Base-by-base conservation (phyloP, 2,888 invertebrate genomes). In the Lycia hirtaria region DNA sequence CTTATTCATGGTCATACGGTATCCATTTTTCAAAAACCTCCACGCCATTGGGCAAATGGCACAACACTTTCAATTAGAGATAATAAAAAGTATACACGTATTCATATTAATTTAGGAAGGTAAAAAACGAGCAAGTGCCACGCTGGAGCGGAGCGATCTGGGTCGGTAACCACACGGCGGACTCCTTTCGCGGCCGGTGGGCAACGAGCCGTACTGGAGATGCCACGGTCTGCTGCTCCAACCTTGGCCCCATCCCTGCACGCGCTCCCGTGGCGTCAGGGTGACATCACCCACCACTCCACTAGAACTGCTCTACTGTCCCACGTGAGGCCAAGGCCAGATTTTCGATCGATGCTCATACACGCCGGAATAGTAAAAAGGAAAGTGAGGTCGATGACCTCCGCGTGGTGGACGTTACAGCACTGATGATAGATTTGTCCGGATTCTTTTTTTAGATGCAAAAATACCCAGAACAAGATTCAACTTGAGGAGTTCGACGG, bases 171-270 rank as follows among this genome's bases (percentile, higher is more conserved):
- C 78, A 75, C 73, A 65, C 61, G 63, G 68, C 75, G 78, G 71
- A 78, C 80, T 84, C 80, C 83, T 87, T 85, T 88, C 83, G 81
- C 84, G 77, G 76, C 71, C 73, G 78, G 78, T 71, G 75, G 69
- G 65, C 85, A 87, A 81, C 88, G 88, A 88, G 84, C 83, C 89
- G 82, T 87, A 83, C 68, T 75, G 64, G 78, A 84, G 83, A 79
- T 73, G 86, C 78, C 80, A 89, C 89, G 90, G 88, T 91, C 90
- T 85, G 84, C 70, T 81, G 83, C 67, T 65, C 76, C 79, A 86
- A 88, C 91, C 91, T 91, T 91, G 89, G 83, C 78, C 78, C 72
- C 64, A 74, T 75, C 79, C 77, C 83, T 88, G 87, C 88, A 81
- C 72, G 69, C 77, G 66, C 76, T 87, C 87, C 88, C 75, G 78